These are phyloP conservation scores for Chelonia mydas DNA, from an alignment of 2,797 vertebrate genomes.

Conservation along the genomic window DNA sequence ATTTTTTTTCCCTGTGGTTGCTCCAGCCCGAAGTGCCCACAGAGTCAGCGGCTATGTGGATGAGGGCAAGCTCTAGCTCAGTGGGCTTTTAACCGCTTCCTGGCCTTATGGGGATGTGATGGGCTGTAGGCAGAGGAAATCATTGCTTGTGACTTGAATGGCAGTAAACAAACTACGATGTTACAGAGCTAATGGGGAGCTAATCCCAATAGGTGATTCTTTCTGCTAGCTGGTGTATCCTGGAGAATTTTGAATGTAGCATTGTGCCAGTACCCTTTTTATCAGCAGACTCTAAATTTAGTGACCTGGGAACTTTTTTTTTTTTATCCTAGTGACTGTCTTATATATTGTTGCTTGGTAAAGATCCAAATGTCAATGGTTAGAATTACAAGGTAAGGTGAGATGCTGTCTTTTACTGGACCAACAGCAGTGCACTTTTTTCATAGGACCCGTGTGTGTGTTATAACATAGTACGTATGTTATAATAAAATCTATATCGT, in stretches of 20 bases:
- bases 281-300: not conserved
- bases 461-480: not conserved
- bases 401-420: not conserved
- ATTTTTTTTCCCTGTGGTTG: too few relatives aligned
- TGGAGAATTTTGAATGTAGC: not conserved
- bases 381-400: not conserved
- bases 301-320: not conserved
- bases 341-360: not conserved
- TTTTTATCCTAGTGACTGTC: not conserved
- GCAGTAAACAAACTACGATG: not conserved
- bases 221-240: fast-evolving
- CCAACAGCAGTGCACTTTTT: not conserved
- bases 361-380: constrained; percentile 2
- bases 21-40: too few relatives aligned
- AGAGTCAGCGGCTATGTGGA: too few relatives aligned
- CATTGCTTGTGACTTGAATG: not conserved
- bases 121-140: not conserved
- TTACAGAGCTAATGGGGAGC: fast-evolving
- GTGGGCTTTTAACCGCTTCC: not conserved
- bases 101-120: not conserved
- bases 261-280: not conserved
- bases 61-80: not conserved
- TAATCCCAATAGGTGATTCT: fast-evolving
- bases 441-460: not conserved
- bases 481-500: not conserved